These are phyloP conservation scores for Pharmacophagus antenor DNA, from an alignment of 2,888 invertebrate genomes.

Conservation along the genomic window DNA sequence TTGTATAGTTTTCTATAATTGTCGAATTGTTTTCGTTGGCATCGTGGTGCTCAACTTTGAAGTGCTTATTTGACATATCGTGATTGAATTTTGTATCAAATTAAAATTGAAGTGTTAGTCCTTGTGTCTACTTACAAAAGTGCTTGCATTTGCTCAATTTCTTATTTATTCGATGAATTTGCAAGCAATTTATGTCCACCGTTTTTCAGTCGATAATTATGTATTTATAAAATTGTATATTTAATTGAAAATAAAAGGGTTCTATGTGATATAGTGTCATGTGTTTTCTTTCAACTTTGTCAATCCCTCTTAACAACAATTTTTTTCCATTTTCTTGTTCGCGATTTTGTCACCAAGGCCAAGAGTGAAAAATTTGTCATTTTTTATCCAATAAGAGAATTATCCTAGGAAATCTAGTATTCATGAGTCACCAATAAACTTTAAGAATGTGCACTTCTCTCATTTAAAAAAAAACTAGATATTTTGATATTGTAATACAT, in stretches of 20 bases:
- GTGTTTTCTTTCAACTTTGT: slow-evolving; percentile 30
- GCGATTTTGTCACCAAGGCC: too few species aligned
- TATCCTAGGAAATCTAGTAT: too few species aligned
- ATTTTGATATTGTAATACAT: too few species aligned
- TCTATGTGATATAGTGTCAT: slow-evolving; percentile 65
- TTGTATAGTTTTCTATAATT: neutral
- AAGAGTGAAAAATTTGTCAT: too few species aligned
- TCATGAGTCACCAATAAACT: too few species aligned
- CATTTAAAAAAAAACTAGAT: too few species aligned
- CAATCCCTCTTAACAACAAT: neutral
- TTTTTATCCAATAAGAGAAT: too few species aligned
- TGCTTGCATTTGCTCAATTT: slow-evolving; percentile 74
- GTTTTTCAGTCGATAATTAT: slow-evolving; percentile 64
- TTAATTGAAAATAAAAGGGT: slow-evolving; percentile 66
- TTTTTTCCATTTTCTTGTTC: too few species aligned
- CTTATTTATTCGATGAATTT: slow-evolving; percentile 48
- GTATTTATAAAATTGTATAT: slow-evolving; percentile 69
- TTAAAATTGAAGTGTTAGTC: slow-evolving; percentile 31
- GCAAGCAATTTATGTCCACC: slow-evolving; percentile 64
- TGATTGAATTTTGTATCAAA: slow-evolving; percentile 2
- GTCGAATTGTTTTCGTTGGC: neutral
- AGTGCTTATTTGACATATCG: neutral
- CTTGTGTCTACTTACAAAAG: slow-evolving; percentile 35
- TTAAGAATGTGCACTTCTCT: too few species aligned
- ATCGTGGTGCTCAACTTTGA: neutral